Conservation (phyloP, 1,140 invertebrate genomes). For the Halesus radiatus region DNA sequence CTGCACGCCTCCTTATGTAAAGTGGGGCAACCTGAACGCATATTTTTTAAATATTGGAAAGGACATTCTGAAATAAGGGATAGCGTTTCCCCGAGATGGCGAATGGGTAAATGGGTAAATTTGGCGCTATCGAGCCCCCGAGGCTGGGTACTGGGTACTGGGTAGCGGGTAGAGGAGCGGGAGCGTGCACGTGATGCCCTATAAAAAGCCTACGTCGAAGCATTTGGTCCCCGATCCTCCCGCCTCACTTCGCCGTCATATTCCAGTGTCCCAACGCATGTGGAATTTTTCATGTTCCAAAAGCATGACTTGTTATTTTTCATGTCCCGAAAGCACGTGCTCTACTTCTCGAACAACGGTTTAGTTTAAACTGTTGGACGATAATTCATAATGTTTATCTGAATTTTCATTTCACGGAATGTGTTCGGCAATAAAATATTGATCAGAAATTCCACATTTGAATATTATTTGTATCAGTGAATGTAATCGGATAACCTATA, state of each 20-base stretch:
- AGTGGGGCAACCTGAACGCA: neutral
- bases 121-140: conserved; percentile 31
- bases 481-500: neutral
- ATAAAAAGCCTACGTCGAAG: conserved; percentile 19
- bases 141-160: neutral
- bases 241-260: neutral
- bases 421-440: conserved; percentile 30
- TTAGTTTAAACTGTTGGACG: conserved; percentile 30
- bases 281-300: conserved; percentile 40
- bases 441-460: conserved; percentile 25
- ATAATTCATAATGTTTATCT: conserved; percentile 43
- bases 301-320: conserved; percentile 42
- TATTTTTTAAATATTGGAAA: conserved; percentile 34
- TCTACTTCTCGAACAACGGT: conserved; percentile 29
- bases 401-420: conserved; percentile 29
- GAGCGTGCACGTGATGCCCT: conserved; percentile 28
- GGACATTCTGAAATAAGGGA: conserved; percentile 24
- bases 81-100: conserved; percentile 3
- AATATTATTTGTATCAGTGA: conserved; percentile 9
- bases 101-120: conserved; percentile 20
- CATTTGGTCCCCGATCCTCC: conserved; percentile 10
- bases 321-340: conserved; percentile 25
- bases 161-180: neutral
- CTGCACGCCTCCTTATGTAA: neutral
- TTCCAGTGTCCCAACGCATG: conserved; percentile 35